Base-by-base conservation (phyloP, 1,140 invertebrate genomes). In the Lepidurus packardi region DNA sequence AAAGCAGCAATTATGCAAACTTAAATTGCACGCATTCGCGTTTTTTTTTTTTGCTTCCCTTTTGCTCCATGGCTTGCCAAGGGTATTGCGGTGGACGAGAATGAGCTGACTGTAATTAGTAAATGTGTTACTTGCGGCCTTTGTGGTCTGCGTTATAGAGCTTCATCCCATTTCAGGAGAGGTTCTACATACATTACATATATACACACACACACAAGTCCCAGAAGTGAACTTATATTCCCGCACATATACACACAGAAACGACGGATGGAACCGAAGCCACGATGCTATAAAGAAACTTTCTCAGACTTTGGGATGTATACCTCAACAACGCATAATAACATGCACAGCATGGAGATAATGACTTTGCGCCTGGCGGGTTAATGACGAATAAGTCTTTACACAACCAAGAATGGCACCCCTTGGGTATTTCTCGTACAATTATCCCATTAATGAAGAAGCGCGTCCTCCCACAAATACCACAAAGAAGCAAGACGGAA, bases 81-180 rank as follows among this genome's bases (percentile, higher is more conserved):
- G 21, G 21, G 53, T 65, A 65, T 16, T 65, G 53, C n/a, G 53
- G 53, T 65, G 53, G 53, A 65, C 53, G 53, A n/a, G 53, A 21
- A 65, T 65, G 53, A 65, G 21, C 53, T 65, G 53, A 65, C 53
- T 65, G 53, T 65, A 65, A 65, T 65, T 65, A 65, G 53, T 65
- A 21, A 65, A 65, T 65, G 53, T 65, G 13, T 65, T 65, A 65
- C n/a, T 65, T 65, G 53, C 13, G 53, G 53, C 53, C 53, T 65
- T 13, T 65, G 53, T 21, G 53, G 53, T 65, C 21, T 65, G 53
- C 53, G 53, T 16, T 21, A n/a, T 65, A 65, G 16, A 16, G 53
- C 53, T 65, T 65, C 53, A 21, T 65, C 53, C 53, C 8, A 21
- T n/a, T 21, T 7, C 7, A n/a, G 16, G 16, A 13, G 16, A 7